A percentile compares a stretch with the other conserved stretches of the same genome.
phyloP scores from a whole-genome alignment of 2,888 invertebrate species.

The Operophtera brumata region DNA sequence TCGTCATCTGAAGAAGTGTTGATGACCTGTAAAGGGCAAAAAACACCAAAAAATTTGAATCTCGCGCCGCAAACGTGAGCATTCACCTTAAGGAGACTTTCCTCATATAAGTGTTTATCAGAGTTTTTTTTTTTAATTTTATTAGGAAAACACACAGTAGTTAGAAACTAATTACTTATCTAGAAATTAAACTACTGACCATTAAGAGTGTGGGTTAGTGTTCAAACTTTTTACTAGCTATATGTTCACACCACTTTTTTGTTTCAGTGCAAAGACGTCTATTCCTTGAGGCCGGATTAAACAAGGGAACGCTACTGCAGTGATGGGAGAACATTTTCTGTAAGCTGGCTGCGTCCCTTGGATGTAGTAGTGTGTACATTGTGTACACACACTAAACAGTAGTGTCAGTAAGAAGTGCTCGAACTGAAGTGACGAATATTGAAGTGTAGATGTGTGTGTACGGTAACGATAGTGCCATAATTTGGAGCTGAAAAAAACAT shows the following conservation, averaged over 20 bases:
- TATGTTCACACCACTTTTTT: conserved; percentile 32
- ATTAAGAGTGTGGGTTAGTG: no score
- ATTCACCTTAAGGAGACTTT: no score
- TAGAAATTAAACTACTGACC: no score
- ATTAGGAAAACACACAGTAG: no score
- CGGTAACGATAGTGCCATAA: not conserved
- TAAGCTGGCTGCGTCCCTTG: conserved; percentile 34
- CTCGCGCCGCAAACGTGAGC: no score
- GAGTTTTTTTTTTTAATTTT: no score
- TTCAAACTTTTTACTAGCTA: not conserved
- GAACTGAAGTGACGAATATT: not conserved
- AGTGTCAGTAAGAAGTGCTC: not conserved
- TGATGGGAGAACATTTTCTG: conserved; percentile 62
- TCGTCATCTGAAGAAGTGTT: no score
- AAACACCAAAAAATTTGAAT: no score
- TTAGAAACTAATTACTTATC: no score
- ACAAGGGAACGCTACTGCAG: conserved; percentile 46
- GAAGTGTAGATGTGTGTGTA: not conserved
- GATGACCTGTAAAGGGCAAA: no score
- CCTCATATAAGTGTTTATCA: no score
- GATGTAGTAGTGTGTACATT: not conserved
- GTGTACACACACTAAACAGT: not conserved
- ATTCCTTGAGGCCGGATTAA: conserved; percentile 66
- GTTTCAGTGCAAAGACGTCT: conserved; percentile 71
- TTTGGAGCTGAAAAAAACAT: no score